Percentiles rank a stretch among this genome's conserved stretches.
phyloP scores from a whole-genome alignment of 1,140 invertebrate genomes.

The Drosophila santomea region DNA sequence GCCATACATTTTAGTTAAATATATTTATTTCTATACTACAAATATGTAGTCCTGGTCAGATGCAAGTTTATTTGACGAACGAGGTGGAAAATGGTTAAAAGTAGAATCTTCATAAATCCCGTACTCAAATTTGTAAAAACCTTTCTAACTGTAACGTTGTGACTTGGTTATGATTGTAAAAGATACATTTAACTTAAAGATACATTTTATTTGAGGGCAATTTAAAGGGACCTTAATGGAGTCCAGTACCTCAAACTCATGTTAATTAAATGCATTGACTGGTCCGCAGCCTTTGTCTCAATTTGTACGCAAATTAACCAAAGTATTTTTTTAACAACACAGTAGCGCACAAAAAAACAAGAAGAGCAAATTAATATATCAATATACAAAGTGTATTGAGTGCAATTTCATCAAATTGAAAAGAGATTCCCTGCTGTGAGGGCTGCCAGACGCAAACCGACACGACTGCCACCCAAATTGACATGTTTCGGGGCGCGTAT shows the following conservation, averaged over 20 bases:
- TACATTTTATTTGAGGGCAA: neutral
- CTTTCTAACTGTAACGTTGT: too few species aligned
- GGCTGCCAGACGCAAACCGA: conserved; percentile 65
- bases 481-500: conserved; percentile 72
- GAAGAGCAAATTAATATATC: conserved; percentile 78
- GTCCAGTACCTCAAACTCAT: conserved; percentile 17
- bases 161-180: too few species aligned
- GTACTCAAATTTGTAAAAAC: too few species aligned
- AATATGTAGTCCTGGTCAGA: too few species aligned
- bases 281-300: conserved; percentile 60
- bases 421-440: conserved; percentile 67
- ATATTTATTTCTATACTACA: too few species aligned
- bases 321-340: conserved; percentile 65
- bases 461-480: conserved; percentile 67
- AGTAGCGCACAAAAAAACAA: conserved; percentile 21
- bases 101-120: too few species aligned
- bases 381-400: conserved; percentile 79
- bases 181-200: too few species aligned
- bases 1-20: too few species aligned
- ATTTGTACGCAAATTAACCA: conserved; percentile 75
- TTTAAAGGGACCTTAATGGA: conserved; percentile 19
- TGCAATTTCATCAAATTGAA: conserved; percentile 80
- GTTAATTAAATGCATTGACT: conserved; percentile 67
- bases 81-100: too few species aligned
- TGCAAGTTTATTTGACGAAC: too few species aligned